A percentile compares a stretch with the other conserved stretches of the same genome.
phyloP scores from a whole-genome alignment of 2,113 vertebrate genomes.

The Salminus brasiliensis region DNA sequence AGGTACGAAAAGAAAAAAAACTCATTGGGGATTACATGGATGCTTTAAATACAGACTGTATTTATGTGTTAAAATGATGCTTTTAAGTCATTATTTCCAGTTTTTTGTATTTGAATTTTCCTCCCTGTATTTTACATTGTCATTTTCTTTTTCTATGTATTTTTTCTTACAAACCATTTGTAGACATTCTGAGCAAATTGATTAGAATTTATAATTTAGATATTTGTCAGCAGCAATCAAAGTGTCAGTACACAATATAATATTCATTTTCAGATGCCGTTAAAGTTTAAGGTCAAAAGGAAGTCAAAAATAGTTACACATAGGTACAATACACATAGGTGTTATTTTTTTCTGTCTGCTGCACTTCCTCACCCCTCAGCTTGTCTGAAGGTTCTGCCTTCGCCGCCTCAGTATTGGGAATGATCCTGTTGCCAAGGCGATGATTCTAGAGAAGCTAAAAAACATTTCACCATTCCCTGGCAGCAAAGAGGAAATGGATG shows the following conservation, averaged over 20 bases:
- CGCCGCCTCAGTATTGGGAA: slow-evolving; percentile 60
- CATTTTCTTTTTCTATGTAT: too few relatives aligned
- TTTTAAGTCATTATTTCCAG: too few relatives aligned
- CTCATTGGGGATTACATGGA: slow-evolving; percentile 26
- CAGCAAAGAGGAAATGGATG: slow-evolving; percentile 50
- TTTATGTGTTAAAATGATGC: background rate
- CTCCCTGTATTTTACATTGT: too few relatives aligned
- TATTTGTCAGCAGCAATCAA: too few relatives aligned
- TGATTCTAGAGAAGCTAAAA: slow-evolving; percentile 55
- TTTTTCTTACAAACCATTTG: too few relatives aligned
- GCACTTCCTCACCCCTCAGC: slow-evolving; percentile 51
- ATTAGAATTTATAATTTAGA: too few relatives aligned
- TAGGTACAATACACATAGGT: slow-evolving; percentile 16
- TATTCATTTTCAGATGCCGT: too few relatives aligned
- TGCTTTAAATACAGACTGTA: background rate
- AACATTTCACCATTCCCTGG: slow-evolving; percentile 60
- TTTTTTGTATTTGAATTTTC: too few relatives aligned
- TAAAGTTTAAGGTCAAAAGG: too few relatives aligned
- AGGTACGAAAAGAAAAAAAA: background rate
- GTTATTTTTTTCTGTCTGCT: background rate
- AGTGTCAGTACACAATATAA: too few relatives aligned
- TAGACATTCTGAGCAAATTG: too few relatives aligned
- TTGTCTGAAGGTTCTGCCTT: slow-evolving; percentile 51
- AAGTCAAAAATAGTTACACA: too few relatives aligned
- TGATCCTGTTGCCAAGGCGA: slow-evolving; percentile 68